Base-by-base conservation (phyloP, 2,113 vertebrate species). In the Sceloporus tristichus region DNA sequence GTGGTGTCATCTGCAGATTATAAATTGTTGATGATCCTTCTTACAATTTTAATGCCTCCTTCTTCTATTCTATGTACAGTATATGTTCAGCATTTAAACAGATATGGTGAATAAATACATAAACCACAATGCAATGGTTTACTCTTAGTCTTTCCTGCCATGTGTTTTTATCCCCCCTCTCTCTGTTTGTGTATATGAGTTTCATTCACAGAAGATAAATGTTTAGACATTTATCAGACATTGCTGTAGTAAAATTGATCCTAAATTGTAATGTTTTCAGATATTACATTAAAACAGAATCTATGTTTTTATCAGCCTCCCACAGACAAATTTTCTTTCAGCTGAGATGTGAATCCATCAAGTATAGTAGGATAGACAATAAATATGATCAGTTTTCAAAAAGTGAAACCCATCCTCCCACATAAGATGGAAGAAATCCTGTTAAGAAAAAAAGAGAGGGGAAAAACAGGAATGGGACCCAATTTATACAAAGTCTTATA, bases 331-430 rank as follows among this genome's bases (percentile, higher is more conserved):
- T 76, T 94, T 90, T 85, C 85, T 92, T 94, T 84, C 79, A 70
- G 70, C 73, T 25, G 82, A 90, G 0, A 21, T 84, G 88, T 85
- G 29, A 92, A 89, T 87, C 93, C 87, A 87, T 91, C 73, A 42
- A 73, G 90, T 9, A 77, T 92, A 84, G 79, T 56, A 90, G 92
- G 90, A 91, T 94, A 92, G 94, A 92, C 93, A 84, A 83, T 89
- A 66, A 80, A 0, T 27, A 65, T 2, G 0, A 53, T 56, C 38
- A 83, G 53, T 79, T 79, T 87, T 1, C 0, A 62, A 56, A 85
- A 0, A 88, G 78, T 79, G 91, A 90, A 81, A 83, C 18, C 29
- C 16, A 18, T 29, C 59, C 91, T 86, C 87, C 85, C 75, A 89
- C 48, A 5, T 0, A 0, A 38, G 25, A 83, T 89, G 91, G 83